Evolutionary conservation across 1,140 invertebrate species (phyloP).

Genomic region (Nasonia vitripennis): DNA sequence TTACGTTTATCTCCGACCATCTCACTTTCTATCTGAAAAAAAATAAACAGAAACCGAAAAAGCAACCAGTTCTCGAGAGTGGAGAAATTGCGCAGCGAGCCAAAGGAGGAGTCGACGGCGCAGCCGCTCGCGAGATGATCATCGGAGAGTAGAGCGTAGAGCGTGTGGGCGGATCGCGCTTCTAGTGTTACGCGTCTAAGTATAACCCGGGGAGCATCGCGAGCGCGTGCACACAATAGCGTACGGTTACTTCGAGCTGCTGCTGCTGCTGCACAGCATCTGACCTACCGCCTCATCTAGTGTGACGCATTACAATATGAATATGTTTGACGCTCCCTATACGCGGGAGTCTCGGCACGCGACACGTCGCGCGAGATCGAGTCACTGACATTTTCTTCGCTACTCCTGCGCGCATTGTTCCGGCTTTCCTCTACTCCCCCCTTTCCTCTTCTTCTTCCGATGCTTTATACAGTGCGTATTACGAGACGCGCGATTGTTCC

Average conservation of each 20-base stretch:
- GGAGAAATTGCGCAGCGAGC: neutral
- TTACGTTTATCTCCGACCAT: neutral
- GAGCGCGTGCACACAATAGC: constrained; percentile 59
- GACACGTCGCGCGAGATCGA: constrained; percentile 55
- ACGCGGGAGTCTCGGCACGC: constrained; percentile 61
- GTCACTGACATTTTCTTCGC: constrained; percentile 32
- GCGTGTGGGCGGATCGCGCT: constrained; percentile 65
- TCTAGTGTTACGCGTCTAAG: constrained; percentile 63
- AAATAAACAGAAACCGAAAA: too few species aligned
- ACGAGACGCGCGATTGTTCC: constrained; percentile 30
- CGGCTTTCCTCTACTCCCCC: neutral
- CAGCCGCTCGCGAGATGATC: constrained; percentile 55
- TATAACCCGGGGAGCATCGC: constrained; percentile 56
- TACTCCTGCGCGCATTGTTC: neutral
- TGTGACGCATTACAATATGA: constrained; percentile 73
- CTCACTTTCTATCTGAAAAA: neutral
- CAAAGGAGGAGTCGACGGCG: neutral
- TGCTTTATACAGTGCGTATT: neutral
- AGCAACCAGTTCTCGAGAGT: neutral
- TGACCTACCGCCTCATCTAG: constrained; percentile 65
- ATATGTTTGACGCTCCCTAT: constrained; percentile 60
- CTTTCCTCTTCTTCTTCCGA: constrained; percentile 28
- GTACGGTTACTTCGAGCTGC: constrained; percentile 60
- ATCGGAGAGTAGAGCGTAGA: neutral
- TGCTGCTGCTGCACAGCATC: constrained; percentile 58